Evolutionary conservation across 2,113 vertebrate species (phyloP), one percentile per base, ranked within the genome.

Genomic region (Myrmecophaga tridactyla): DNA sequence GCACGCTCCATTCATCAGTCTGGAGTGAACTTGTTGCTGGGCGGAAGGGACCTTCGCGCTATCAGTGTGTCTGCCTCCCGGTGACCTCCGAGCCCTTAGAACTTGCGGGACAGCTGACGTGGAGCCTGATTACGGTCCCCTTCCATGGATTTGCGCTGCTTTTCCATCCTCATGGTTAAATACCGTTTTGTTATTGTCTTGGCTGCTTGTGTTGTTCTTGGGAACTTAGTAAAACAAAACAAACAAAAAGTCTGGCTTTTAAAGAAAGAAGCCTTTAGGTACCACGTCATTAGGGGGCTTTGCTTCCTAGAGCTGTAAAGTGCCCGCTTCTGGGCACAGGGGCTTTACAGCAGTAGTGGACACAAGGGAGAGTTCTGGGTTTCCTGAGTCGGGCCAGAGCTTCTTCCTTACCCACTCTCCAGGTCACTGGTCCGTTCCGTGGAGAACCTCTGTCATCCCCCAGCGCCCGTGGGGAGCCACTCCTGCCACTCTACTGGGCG

Each of bases 71-170:
- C 46, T 11, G 4, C 46, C 46, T 48, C 46, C 7, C 46, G 7
- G 46, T 48, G 46, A 7, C 11, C 46, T 6, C 7, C 11, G 46
- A 48, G 46, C 46, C 46, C 7, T 48, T 11, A 9, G 46, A 11
- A 48, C 46, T 9, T 1, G 7, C 46, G 11, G 46, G 46, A 48
- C 46, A n/a, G n/a, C n/a, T n/a, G n/a, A n/a, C n/a, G n/a, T n/a
- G n/a, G n/a, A n/a, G n/a, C n/a, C n/a, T n/a, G n/a, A n/a, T n/a
- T n/a, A n/a, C n/a, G n/a, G n/a, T n/a, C n/a, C n/a, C n/a, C n/a
- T n/a, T n/a, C 11, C 46, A 48, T 11, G 11, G 72, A 13, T 43
- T 46, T 23, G 17, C 0, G 14, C 1, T 1, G 72, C 25, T 4
- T 31, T 29, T 75, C 72, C 41, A 11, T 48, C 15, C 41, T 63